Evolutionary conservation across 2,888 invertebrate species (phyloP), one percentile per base, ranked within the genome.

Genomic region (Stenolophus ochropezus): DNA sequence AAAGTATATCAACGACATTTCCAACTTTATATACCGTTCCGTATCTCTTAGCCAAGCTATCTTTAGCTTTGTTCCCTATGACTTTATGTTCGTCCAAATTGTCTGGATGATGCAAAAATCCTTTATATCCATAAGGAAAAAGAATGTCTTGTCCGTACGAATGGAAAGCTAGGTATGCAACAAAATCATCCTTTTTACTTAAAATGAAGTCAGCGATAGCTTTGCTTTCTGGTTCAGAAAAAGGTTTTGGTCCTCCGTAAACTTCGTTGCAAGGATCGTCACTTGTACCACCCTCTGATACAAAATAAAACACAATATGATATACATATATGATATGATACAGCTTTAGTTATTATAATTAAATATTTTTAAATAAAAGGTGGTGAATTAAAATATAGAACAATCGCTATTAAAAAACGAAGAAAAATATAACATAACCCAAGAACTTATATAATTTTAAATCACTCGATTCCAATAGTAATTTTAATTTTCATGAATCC

Each of bases 221-320:
- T 81, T 89, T 88, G 0, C 92, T 91, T 87, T 94, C 94, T 0
- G 91, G 89, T 86, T 96, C 96, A 0, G 96, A 96, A 87, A 94
- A 94, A 0, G 94, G 91, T 0, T 87, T 87, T 0, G 90, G 89
- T 4, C 96, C 96, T 8, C 93, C 93, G 86, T 91, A 96, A 0
- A 89, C 91, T 2, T 94, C 92, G 0, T 91, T 86, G 84, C 95
- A 93, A 0, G 93, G 91, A 58, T 90, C 84, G 0, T 83, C 86
- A 83, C 92, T 93, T 0, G 93, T 89, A n/a, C 94, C 93, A 23
- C 90, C 89, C 23, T 90, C 90, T 90, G 8, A 51, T 16, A 51
- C n/a, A n/a, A n/a, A n/a, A n/a, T n/a, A n/a, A n/a, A n/a, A n/a
- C n/a, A n/a, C n/a, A n/a, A n/a, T n/a, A n/a, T n/a, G n/a, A n/a